Percentiles rank a stretch among this genome's conserved stretches.
These are phyloP conservation scores for Chloroceryle aenea DNA, from an alignment of 2,113 vertebrate species.

Conservation along the genomic window DNA sequence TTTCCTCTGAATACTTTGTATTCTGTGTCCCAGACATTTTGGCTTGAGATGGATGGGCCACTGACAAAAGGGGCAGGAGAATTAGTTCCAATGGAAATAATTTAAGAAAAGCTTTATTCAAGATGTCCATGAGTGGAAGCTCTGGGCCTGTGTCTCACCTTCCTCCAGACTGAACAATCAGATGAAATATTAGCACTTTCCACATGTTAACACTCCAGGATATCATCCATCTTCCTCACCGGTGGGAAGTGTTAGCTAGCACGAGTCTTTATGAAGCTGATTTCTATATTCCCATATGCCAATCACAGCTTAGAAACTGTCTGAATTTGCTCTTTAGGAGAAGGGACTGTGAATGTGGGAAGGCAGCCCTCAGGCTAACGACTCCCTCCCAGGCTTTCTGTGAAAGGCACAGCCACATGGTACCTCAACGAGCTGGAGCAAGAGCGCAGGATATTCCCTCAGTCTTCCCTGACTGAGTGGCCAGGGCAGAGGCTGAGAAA, in stretches of 20 bases:
- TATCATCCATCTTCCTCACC: conserved; percentile 54
- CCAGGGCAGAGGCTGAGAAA: neutral
- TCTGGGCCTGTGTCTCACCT: conserved; percentile 19
- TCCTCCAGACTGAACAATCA: neutral
- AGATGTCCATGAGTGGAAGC: conserved; percentile 27
- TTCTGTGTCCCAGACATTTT: neutral
- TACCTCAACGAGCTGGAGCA: neutral
- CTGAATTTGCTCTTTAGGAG: neutral
- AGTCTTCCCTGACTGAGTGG: neutral
- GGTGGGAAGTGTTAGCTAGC: conserved; percentile 19
- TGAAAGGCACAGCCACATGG: neutral
- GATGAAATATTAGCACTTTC: conserved; percentile 56
- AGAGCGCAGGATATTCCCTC: neutral
- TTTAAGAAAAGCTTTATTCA: conserved; percentile 51
- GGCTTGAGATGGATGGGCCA: conserved; percentile 33
- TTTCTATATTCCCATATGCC: conserved; percentile 45
- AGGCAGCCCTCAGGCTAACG: neutral
- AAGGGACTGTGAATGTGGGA: neutral
- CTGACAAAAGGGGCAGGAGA: conserved; percentile 49
- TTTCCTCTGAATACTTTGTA: neutral
- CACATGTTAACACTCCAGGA: conserved; percentile 46
- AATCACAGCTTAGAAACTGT: conserved; percentile 6
- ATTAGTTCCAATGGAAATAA: conserved; percentile 60
- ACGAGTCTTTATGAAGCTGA: conserved; percentile 1
- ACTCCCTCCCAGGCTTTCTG: neutral